A percentile compares a stretch with the other conserved stretches of the same genome.
These are phyloP conservation scores for Pholis gunnellus DNA, from an alignment of 2,113 vertebrate species.

Conservation along the genomic window DNA sequence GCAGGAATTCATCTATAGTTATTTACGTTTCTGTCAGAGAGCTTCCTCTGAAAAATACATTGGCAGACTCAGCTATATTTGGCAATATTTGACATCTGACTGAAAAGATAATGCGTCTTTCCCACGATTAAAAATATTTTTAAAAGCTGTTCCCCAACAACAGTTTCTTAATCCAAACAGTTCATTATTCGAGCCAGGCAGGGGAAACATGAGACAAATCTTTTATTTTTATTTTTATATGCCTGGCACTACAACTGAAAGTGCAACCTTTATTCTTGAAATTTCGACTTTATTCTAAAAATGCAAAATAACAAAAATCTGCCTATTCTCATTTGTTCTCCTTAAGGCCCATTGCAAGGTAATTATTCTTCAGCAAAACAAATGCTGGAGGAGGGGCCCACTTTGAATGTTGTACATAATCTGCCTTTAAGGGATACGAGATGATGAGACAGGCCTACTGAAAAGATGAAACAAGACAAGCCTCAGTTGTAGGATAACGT, in stretches of 20 bases:
- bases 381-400: not conserved
- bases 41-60: too few relatives aligned
- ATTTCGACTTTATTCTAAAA: too few relatives aligned
- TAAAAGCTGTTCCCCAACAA: not conserved
- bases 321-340: too few relatives aligned
- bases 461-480: not conserved
- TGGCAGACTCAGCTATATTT: not conserved
- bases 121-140: not conserved
- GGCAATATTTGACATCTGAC: not conserved
- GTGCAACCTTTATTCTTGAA: too few relatives aligned
- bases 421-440: not conserved
- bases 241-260: too few relatives aligned
- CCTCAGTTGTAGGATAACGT: not conserved
- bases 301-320: too few relatives aligned
- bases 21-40: too few relatives aligned
- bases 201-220: too few relatives aligned
- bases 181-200: not conserved
- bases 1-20: not conserved
- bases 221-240: too few relatives aligned
- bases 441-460: not conserved
- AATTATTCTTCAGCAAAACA: not conserved
- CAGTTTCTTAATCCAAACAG: not conserved
- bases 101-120: too few relatives aligned
- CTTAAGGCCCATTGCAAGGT: not conserved
- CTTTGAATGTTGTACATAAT: not conserved